Base-by-base conservation (phyloP, 2,113 vertebrate species). In the Kryptolebias marmoratus region DNA sequence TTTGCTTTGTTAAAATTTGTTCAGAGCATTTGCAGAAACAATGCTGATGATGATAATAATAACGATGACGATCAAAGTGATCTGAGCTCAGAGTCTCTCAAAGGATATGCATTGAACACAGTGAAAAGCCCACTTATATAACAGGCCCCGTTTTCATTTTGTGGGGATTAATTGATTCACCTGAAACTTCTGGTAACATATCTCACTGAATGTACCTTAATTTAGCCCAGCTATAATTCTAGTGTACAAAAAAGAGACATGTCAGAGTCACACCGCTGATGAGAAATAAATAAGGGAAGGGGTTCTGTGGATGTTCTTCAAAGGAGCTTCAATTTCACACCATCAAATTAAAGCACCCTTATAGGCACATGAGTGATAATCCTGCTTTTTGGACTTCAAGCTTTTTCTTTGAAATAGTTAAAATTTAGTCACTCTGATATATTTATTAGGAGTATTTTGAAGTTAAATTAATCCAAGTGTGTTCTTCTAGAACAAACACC, bases 311-410 rank as follows among this genome's bases (percentile, higher is more conserved):
- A 80, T 50, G 58, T 81, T 87, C 83, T 87, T 84, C 75, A 88
- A 86, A 91, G 86, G 67, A 58, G n/a, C 61, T 80, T 65, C 81
- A 71, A 86, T 91, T 90, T 89, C 85, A 89, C 86, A 87, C 81
- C 60, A 27, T 79, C 81, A 89, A 83, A 90, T 89, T 83, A 88
- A 85, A 85, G 69, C 68, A 77, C 45, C 59, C 70, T 83, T 78
- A 52, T 72, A 88, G 71, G 73, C 76, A 59, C 58, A 82, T 62
- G 57, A 70, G 53, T 79, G 61, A 79, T 80, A 62, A 68, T 75
- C 59, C 55, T 73, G 57, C 66, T 73, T 16, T 76, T 76, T 79
- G n/a, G 4, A 83, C 69, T 73, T 65, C 47, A 44, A 70, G 31
- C 44, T 76, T 68, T 67, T 80, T 72, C n/a, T 66, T 53, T 71